Evolutionary conservation across 2,888 invertebrate species (phyloP).

Genomic region (Brassicogethes aeneus): DNA sequence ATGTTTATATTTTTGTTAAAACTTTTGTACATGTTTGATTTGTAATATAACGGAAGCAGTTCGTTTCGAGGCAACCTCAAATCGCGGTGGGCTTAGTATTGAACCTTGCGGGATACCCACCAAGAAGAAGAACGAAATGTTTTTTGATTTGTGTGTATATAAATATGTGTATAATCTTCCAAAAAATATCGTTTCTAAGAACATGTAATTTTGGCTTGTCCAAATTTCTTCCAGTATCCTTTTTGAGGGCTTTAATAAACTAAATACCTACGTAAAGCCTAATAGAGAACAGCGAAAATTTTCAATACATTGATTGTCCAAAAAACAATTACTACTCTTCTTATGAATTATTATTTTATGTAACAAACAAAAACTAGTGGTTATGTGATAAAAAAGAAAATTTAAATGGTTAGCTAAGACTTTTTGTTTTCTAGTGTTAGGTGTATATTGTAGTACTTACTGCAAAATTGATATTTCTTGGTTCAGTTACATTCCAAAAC

Average conservation of each 20-base stretch:
- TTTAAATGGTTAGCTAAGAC: constrained; percentile 15
- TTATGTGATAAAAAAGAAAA: constrained; percentile 21
- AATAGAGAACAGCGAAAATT: constrained; percentile 28
- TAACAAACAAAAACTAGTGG: constrained; percentile 14
- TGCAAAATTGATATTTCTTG: not conserved
- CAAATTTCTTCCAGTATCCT: constrained; percentile 29
- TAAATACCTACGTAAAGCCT: constrained; percentile 22
- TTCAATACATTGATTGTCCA: constrained; percentile 14
- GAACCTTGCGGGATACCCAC: not conserved
- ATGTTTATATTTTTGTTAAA: not conserved
- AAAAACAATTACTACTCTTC: constrained; percentile 20
- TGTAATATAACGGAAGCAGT: not conserved
- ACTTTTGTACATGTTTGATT: not conserved
- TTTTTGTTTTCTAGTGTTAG: constrained; percentile 20
- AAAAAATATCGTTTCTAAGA: constrained; percentile 19
- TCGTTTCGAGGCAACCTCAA: no score
- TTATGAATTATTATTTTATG: constrained; percentile 21
- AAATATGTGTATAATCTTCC: constrained; percentile 1
- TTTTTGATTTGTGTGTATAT: not conserved
- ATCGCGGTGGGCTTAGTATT: no score
- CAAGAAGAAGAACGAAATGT: not conserved
- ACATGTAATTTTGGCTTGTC: constrained; percentile 26
- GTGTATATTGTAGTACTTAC: constrained; percentile 8
- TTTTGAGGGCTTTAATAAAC: constrained; percentile 19
- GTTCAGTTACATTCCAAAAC: no score